Conservation (phyloP, 2,797 vertebrate species). For the Odontamblyopus rebecca region DNA sequence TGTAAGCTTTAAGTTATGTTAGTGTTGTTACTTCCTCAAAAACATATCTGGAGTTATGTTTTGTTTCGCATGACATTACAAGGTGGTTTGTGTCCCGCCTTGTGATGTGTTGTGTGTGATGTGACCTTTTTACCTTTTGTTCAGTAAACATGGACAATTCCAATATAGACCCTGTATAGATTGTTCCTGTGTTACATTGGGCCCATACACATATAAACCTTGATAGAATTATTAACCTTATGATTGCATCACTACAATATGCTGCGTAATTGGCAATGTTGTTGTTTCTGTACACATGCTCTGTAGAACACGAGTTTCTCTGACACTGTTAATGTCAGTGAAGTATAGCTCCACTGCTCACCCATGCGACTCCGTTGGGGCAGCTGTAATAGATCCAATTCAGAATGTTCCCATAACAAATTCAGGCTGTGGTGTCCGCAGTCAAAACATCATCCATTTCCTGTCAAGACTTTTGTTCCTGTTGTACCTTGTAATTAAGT, state of each 20-base stretch:
- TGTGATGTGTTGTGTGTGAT: too few species aligned
- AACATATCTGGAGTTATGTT: too few species aligned
- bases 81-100: too few species aligned
- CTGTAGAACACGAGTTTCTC: slow-evolving; percentile 13
- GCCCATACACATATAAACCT: too few species aligned
- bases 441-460: slow-evolving; percentile 77
- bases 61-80: too few species aligned
- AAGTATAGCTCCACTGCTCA: slow-evolving; percentile 41
- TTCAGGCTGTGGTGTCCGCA: slow-evolving; percentile 60
- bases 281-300: not conserved
- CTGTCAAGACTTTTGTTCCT: slow-evolving; percentile 59
- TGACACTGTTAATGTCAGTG: slow-evolving; percentile 56
- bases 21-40: too few species aligned
- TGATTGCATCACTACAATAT: not conserved
- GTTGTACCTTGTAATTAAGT: slow-evolving; percentile 73
- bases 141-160: too few species aligned
- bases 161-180: too few species aligned
- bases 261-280: not conserved
- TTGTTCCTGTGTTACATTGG: too few species aligned
- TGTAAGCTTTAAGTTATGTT: too few species aligned
- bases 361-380: slow-evolving; percentile 55
- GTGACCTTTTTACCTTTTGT: too few species aligned
- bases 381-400: slow-evolving; percentile 72
- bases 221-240: not conserved
- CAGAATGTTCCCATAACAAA: slow-evolving; percentile 69